phyloP scores from a whole-genome alignment of 2,113 vertebrate species.

The Grallaria varia region DNA sequence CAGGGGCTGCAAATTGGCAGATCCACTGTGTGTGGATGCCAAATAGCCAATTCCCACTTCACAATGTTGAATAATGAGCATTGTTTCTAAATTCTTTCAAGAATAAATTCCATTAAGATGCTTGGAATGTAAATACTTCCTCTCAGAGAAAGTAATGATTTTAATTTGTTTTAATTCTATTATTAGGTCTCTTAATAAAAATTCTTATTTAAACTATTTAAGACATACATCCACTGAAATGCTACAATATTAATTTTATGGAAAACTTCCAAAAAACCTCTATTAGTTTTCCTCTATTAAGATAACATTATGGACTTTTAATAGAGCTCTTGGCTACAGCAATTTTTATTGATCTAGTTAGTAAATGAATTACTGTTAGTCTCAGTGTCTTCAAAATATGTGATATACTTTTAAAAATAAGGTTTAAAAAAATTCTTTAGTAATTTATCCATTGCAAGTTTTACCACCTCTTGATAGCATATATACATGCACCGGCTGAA shows the following conservation, averaged over 20 bases:
- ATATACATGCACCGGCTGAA: not conserved
- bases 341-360: constrained; percentile 77
- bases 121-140: constrained; percentile 28
- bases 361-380: constrained; percentile 69
- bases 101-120: constrained; percentile 12
- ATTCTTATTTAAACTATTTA: constrained; percentile 67
- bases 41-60: not conserved
- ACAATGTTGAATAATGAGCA: constrained; percentile 19
- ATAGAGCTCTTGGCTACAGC: constrained; percentile 70
- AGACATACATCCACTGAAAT: constrained; percentile 45
- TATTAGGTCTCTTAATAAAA: constrained; percentile 75
- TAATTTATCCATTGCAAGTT: not conserved
- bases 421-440: not conserved
- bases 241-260: constrained; percentile 72
- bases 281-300: constrained; percentile 73
- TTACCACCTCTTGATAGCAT: not conserved
- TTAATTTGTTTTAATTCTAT: constrained; percentile 73
- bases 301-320: constrained; percentile 78
- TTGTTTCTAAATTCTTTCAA: constrained; percentile 13
- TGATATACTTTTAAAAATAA: not conserved
- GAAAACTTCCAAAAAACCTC: constrained; percentile 73
- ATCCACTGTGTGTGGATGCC: not conserved
- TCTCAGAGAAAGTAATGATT: constrained; percentile 60
- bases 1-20: constrained; percentile 20
- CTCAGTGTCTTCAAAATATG: constrained; percentile 39